Conservation (phyloP, 2,113 vertebrate genomes). For the Hypanus sabinus region DNA sequence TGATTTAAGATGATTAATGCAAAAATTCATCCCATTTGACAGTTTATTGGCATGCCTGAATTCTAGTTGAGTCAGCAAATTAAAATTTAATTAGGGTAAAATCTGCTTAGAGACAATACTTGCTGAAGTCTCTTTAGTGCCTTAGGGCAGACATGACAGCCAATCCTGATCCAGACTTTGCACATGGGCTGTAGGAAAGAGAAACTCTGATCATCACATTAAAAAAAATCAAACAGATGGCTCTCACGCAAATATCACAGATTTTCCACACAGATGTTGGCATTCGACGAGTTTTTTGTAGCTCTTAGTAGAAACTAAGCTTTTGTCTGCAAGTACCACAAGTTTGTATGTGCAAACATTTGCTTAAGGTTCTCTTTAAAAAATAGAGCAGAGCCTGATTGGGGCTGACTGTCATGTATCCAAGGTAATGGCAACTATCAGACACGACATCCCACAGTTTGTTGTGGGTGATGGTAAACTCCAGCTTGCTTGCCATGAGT, state of each 20-base stretch:
- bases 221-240: slow-evolving; percentile 53
- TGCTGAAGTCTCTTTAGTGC: slow-evolving; percentile 71
- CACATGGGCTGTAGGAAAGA: slow-evolving; percentile 77
- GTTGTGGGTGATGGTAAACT: slow-evolving; percentile 69
- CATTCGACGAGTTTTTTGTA: slow-evolving; percentile 41
- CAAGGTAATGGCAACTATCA: slow-evolving; percentile 69
- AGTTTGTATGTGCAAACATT: slow-evolving; percentile 52
- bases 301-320: slow-evolving; percentile 39
- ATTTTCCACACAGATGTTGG: slow-evolving; percentile 45
- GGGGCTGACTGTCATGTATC: slow-evolving; percentile 72
- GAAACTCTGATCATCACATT: slow-evolving; percentile 73
- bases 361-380: slow-evolving; percentile 49
- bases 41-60: slow-evolving; percentile 19
- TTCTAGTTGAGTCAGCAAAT: slow-evolving; percentile 15
- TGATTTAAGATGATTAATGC: neutral
- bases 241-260: slow-evolving; percentile 49
- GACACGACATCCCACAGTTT: slow-evolving; percentile 70
- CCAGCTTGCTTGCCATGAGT: slow-evolving; percentile 50
- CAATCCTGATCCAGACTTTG: slow-evolving; percentile 80
- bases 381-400: slow-evolving; percentile 67
- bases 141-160: slow-evolving; percentile 73
- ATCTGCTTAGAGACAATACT: slow-evolving; percentile 62
- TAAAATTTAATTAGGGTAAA: slow-evolving; percentile 37
- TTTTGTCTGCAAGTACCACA: slow-evolving; percentile 52
- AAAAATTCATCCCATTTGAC: neutral